These are phyloP conservation scores for Allacma fusca DNA, from an alignment of 2,888 invertebrate species.

Conservation along the genomic window DNA sequence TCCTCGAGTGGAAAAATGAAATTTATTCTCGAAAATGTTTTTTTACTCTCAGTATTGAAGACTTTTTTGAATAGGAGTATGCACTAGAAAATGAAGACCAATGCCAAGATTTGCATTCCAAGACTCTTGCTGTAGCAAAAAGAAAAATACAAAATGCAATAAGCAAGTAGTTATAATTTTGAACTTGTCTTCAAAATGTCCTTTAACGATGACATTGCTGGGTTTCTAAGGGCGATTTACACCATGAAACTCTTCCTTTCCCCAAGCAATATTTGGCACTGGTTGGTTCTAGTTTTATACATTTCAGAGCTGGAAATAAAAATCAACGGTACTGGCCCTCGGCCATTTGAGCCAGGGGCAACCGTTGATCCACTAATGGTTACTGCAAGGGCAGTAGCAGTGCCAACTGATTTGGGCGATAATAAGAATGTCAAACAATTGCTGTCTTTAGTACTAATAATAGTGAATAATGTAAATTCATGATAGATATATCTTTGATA, in stretches of 20 bases:
- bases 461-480: too few relatives aligned
- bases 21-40: conserved; percentile 5
- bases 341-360: too few relatives aligned
- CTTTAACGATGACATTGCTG: neutral
- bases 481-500: too few relatives aligned
- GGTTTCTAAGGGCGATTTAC: neutral
- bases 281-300: too few relatives aligned
- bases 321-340: too few relatives aligned
- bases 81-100: neutral
- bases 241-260: neutral
- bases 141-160: neutral
- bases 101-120: neutral
- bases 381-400: too few relatives aligned
- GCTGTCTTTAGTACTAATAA: too few relatives aligned
- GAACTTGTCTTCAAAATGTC: conserved; percentile 5
- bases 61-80: neutral
- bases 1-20: neutral
- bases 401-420: too few relatives aligned
- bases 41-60: neutral
- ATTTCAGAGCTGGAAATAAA: too few relatives aligned
- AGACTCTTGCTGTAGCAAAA: neutral
- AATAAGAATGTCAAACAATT: too few relatives aligned
- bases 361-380: too few relatives aligned
- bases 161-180: conserved; percentile 4
- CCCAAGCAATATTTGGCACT: neutral